Evolutionary conservation across 1,140 invertebrate species (phyloP).

Genomic region (Protaetia brevitarsis): DNA sequence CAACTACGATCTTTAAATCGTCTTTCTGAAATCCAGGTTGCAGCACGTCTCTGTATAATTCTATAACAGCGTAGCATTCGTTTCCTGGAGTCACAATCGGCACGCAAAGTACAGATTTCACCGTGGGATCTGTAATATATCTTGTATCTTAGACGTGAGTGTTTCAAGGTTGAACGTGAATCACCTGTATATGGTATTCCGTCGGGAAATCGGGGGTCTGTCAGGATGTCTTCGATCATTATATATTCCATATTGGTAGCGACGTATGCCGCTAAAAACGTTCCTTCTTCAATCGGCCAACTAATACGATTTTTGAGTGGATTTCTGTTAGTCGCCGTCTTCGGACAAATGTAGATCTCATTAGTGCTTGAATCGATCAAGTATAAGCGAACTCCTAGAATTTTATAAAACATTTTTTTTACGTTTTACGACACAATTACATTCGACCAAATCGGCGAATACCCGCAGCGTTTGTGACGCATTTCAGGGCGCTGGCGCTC

Average conservation of each 20-base stretch:
- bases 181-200: slow-evolving; percentile 46
- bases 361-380: slow-evolving; percentile 51
- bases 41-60: slow-evolving; percentile 49
- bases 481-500: slow-evolving; percentile 54
- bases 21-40: slow-evolving; percentile 41
- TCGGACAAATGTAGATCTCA: slow-evolving; percentile 51
- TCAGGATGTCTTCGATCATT: slow-evolving; percentile 51
- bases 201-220: slow-evolving; percentile 52
- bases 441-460: too few species aligned
- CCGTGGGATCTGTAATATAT: slow-evolving; percentile 38
- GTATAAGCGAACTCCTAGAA: slow-evolving; percentile 53
- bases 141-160: neutral
- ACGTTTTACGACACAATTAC: too few species aligned
- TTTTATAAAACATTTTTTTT: neutral
- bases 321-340: slow-evolving; percentile 42
- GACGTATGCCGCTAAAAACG: slow-evolving; percentile 53
- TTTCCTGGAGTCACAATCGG: slow-evolving; percentile 55
- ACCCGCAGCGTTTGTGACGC: slow-evolving; percentile 53
- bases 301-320: slow-evolving; percentile 52
- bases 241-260: slow-evolving; percentile 54
- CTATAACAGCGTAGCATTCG: slow-evolving; percentile 54
- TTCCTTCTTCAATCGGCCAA: slow-evolving; percentile 53
- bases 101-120: slow-evolving; percentile 54
- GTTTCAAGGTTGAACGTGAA: neutral
- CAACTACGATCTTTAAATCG: slow-evolving; percentile 47